Base-by-base conservation (phyloP, 1,140 invertebrate species). In the Drosophila ambigua region DNA sequence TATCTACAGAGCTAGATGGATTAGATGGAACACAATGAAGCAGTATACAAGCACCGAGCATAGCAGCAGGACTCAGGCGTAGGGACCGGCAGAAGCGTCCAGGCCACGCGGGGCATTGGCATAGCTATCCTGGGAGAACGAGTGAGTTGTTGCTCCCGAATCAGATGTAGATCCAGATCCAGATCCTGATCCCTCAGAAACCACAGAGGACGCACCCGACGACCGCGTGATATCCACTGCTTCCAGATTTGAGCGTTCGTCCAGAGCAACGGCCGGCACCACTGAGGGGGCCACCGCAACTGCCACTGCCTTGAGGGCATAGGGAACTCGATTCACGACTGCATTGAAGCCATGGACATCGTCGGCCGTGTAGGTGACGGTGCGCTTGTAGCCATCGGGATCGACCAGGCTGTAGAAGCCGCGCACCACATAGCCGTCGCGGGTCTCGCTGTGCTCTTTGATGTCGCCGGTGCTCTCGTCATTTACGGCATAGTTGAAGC, bases 281-380 rank as follows among this genome's bases (percentile, higher is more conserved):
- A 69, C 72, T 5, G 31, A 35, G 9, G 28, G 31, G 9, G 60
- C 35, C 15, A 26, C 64, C 4, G 64, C 64, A 0, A 58, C 44
- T 0, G 71, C 58, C 4, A 79, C 41, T 4, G 74, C 49, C 20
- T 87, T 90, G 1, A 84, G 52, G 13, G 67, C 67, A 15, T 77
- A 82, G 5, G 82, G 82, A 2, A 87, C 82, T 3, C 82, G 82
- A 41, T 65, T 84, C 0, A 94, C 93, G 3, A 94, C 91, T 2
- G 93, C 93, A 91, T 94, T 94, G 77, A 94, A 94, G 67, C 93
- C 93, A 69, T 93, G 92, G 8, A 93, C 72, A 58, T 93, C 79
- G 73, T 93, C 93, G 31, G 93, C 93, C 23, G 92, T 93, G 77
- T 93, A 94, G 48, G 93, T 93, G 1, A 94, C 93, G 7, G 92